Evolutionary conservation across 2,113 vertebrate species (phyloP).

Genomic region (Cisticola juncidis): DNA sequence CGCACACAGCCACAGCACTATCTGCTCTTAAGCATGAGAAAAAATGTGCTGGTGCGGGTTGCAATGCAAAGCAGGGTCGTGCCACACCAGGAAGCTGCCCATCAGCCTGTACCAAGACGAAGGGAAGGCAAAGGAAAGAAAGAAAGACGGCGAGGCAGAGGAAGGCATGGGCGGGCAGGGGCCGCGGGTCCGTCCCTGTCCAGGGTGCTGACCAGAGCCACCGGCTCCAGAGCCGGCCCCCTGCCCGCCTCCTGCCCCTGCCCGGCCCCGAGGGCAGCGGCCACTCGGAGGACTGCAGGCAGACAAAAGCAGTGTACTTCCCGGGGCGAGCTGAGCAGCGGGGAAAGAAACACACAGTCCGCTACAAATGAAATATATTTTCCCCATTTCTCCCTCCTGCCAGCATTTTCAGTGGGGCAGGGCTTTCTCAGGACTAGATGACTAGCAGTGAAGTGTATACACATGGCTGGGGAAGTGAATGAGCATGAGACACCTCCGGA

Average conservation of each 20-base stretch:
- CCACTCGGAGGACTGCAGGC: not conserved
- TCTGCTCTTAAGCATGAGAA: not conserved
- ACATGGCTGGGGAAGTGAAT: not conserved
- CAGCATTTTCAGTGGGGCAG: not conserved
- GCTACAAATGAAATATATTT: not conserved
- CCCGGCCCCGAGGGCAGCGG: not conserved
- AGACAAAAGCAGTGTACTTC: not conserved
- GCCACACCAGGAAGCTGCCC: not conserved
- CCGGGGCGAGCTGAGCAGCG: not conserved
- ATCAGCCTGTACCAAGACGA: not conserved
- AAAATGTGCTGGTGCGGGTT: not conserved
- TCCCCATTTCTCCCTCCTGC: not conserved
- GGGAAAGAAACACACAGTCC: not conserved
- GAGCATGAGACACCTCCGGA: not conserved
- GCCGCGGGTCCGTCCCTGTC: not conserved
- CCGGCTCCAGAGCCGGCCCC: not conserved
- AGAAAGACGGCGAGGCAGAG: not conserved
- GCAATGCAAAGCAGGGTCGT: not conserved
- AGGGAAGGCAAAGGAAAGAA: not conserved
- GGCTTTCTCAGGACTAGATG: not conserved
- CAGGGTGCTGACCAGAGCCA: conserved; percentile 53
- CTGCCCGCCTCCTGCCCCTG: not conserved
- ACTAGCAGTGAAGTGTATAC: not conserved
- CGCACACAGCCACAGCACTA: not conserved
- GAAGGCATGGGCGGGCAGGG: too few species aligned